Conservation (phyloP, 2,888 invertebrate genomes). For the Caenorhabditis sp. region DNA sequence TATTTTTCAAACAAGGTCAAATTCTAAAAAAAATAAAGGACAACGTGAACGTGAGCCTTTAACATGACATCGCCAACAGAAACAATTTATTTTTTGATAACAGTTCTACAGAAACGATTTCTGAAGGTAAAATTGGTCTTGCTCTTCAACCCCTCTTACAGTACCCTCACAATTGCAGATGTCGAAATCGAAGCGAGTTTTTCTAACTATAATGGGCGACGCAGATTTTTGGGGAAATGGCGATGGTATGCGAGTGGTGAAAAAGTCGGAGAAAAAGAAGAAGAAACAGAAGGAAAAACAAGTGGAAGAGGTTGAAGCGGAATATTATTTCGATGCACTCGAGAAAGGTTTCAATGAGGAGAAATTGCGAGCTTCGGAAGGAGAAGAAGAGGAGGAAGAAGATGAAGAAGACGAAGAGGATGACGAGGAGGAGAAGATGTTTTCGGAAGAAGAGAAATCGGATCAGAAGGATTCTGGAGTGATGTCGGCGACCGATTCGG, state of each 20-base stretch:
- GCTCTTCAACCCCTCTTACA: not conserved
- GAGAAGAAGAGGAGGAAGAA: slow-evolving; percentile 6
- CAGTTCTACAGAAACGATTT: slow-evolving; percentile 2
- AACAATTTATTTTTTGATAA: slow-evolving; percentile 4
- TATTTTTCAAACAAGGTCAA: no score
- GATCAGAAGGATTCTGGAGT: slow-evolving; percentile 5
- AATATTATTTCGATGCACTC: slow-evolving; percentile 4
- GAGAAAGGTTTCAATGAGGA: not conserved
- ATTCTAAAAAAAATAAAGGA: not conserved
- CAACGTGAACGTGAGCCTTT: not conserved
- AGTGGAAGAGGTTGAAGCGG: slow-evolving; percentile 9
- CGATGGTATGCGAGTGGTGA: slow-evolving; percentile 15
- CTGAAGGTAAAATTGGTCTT: not conserved
- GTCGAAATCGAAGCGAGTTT: slow-evolving; percentile 44
- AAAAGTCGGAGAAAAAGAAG: slow-evolving; percentile 6
- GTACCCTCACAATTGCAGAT: slow-evolving; percentile 28
- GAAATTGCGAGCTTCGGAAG: not conserved
- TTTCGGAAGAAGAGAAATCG: not conserved
- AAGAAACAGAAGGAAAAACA: slow-evolving; percentile 1
- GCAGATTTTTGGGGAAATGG: slow-evolving; percentile 49
- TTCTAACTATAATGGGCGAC: slow-evolving; percentile 38
- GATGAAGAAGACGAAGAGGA: slow-evolving; percentile 1
- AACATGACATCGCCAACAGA: not conserved
- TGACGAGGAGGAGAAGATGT: not conserved
- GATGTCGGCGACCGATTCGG: slow-evolving; percentile 7